Base-by-base conservation (phyloP, 1,140 invertebrate genomes). In the Listronotus bonariensis region DNA sequence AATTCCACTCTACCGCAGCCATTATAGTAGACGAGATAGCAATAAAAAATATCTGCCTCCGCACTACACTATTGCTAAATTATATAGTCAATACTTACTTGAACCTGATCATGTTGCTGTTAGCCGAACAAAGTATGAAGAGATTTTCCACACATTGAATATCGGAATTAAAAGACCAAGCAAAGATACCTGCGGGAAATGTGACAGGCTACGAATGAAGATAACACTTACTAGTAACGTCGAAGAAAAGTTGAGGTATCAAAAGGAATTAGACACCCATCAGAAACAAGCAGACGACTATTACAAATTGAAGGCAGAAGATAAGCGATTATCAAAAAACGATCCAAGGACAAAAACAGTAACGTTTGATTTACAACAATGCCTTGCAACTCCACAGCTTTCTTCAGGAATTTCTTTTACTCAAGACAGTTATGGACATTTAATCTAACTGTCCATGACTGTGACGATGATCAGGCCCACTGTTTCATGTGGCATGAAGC, bases 401-500 rank as follows among this genome's bases (percentile, higher is more conserved):
- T 20, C 17, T 6, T 20, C 46, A 18, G 17, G 17, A 10, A 49
- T 26, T 18, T 9, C 46, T 8, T 78, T 75, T 80, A 80, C 61
- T 74, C 75, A 64, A 54, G 73, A 20, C 73, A 71, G 51, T 54
- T 80, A 18, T 79, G 78, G 75, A 79, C 72, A 3, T 80, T 69
- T 46, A 80, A 80, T 57, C 65, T 80, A 41, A 78, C 77, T 18
- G 65, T 80, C n/a, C 68, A 76, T 62, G 73, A 75, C 34, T 73
- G 46, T 49, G 56, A 31, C 14, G 56, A 43, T 20, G 57, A 70
- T 55, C 38, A 72, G 36, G 65, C 64, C 45, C 61, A 42, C 32
- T 74, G 74, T 49, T 78, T 70, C 56, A 77, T 80, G 72, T 79
- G 78, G 75, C 56, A 77, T 55, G 77, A 80, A 68, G 52, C 57